A percentile compares a stretch with the other conserved stretches of the same genome.
Evolutionary conservation across 2,797 vertebrate genomes (phyloP).

Genomic region (Xyrichtys novacula): DNA sequence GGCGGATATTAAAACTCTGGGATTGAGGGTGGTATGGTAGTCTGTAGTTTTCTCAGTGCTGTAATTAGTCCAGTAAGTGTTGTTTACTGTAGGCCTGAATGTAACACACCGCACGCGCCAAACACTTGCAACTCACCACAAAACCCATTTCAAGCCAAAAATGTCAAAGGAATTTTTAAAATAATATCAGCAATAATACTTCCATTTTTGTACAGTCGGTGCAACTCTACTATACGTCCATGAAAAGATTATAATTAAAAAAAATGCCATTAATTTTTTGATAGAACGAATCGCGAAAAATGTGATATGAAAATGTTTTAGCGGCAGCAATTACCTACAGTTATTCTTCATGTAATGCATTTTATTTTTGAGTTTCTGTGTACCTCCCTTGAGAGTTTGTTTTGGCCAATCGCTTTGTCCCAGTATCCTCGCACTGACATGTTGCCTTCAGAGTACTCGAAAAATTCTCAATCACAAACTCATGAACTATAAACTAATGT

Average conservation of each 20-base stretch:
- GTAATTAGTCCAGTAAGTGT: slow-evolving; percentile 34
- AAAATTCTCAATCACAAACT: fast-evolving
- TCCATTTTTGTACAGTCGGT: too few relatives aligned
- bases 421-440: slow-evolving; percentile 15
- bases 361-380: slow-evolving; percentile 45
- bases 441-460: slow-evolving; percentile 41
- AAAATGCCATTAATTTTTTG: too few relatives aligned
- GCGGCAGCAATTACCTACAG: too few relatives aligned
- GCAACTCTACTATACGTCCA: too few relatives aligned
- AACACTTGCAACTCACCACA: slow-evolving; percentile 22
- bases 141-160: not conserved
- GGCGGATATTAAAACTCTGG: slow-evolving; percentile 13
- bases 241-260: too few relatives aligned
- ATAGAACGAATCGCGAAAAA: too few relatives aligned
- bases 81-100: too few relatives aligned
- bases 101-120: slow-evolving; percentile 27
- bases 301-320: too few relatives aligned
- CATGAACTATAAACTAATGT: not conserved
- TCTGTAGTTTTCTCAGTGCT: slow-evolving; percentile 13
- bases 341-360: too few relatives aligned
- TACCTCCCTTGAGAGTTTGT: slow-evolving; percentile 62
- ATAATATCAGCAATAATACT: too few relatives aligned
- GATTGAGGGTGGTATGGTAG: slow-evolving; percentile 21
- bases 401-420: slow-evolving; percentile 67
- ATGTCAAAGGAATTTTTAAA: too few relatives aligned